Base-by-base conservation (phyloP, 1,140 invertebrate genomes). In the Temnothorax curvispinosus region DNA sequence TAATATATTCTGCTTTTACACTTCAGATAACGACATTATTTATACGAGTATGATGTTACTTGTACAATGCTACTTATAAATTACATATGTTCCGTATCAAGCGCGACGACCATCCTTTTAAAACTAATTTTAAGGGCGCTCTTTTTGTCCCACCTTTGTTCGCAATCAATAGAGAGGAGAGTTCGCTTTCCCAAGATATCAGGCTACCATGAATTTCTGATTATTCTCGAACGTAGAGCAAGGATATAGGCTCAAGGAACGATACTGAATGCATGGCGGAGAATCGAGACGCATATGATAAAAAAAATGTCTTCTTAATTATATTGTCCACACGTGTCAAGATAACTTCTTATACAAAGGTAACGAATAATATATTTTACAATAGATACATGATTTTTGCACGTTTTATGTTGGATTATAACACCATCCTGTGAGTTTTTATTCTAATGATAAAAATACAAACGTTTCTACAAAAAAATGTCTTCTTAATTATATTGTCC, bases 91-190 rank as follows among this genome's bases (percentile, higher is more conserved):
- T 41, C 18, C 1, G 3, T 76, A 47, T 18, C 18, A 11, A 11
- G 5, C 1, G n/a, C 3, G 2, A 5, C 4, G 0, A 41, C 38
- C 9, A 44, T 54, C 1, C 8, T 38, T 77, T 76, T 47, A 11
- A 21, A 27, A 21, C 4, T 1, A 54, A 38, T 67, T 80, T 80
- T 11, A 15, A 52, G 15, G 38, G 9, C 11, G 50, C 82, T 89
- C 78, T 78, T 62, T 78, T 87, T 71, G 69, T 80, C 67, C 84
- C 60, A 60, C 85, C 7, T 75, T 87, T 87, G 91, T 89, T 89
- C 81, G 81, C 91, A 32, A 86, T 85, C 89, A 85, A 93, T 92
- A 91, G 89, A 92, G 92, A 93, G 92, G 92, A 92, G 50, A 54
- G 9, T 54, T 54, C 15, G 92, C 91, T 92, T 90, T 78, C 13